Conservation (phyloP, 2,888 invertebrate genomes). For the Acleris holmiana region DNA sequence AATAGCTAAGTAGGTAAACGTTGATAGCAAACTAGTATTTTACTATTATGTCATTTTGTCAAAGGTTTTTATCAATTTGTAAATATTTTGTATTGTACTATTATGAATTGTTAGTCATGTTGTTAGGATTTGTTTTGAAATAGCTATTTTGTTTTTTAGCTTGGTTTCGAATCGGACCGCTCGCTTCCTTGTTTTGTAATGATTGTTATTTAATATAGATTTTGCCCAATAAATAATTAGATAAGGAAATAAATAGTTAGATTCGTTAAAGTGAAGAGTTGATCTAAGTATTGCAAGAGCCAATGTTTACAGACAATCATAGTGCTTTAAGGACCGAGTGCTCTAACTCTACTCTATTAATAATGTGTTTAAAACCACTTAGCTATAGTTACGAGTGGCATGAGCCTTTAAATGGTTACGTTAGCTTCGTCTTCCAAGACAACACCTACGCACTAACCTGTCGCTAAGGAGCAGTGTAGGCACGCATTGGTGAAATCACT, state of each 20-base stretch:
- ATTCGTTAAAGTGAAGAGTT: neutral
- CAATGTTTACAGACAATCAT: slow-evolving; percentile 1
- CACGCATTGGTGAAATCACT: too few relatives aligned
- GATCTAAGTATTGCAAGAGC: neutral
- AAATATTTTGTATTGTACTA: slow-evolving; percentile 35
- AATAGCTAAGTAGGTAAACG: slow-evolving; percentile 23
- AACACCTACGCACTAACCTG: too few relatives aligned
- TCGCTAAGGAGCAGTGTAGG: too few relatives aligned
- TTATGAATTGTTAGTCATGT: slow-evolving; percentile 32
- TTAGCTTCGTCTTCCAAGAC: too few relatives aligned
- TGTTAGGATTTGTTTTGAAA: slow-evolving; percentile 13
- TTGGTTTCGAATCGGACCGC: slow-evolving; percentile 22
- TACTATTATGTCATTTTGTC: slow-evolving; percentile 32
- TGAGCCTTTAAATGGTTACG: too few relatives aligned
- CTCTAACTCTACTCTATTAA: too few relatives aligned
- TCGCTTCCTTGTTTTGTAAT: slow-evolving; percentile 8
- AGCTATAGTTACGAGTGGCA: too few relatives aligned
- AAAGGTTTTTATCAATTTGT: slow-evolving; percentile 35
- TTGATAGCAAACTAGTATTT: slow-evolving; percentile 30
- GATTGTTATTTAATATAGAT: slow-evolving; percentile 24
- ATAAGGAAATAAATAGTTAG: slow-evolving; percentile 6
- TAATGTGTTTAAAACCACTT: too few relatives aligned
- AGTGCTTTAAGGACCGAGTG: neutral
- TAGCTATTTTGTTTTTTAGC: slow-evolving; percentile 12
- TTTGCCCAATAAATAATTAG: slow-evolving; percentile 17